A percentile compares a stretch with the other conserved stretches of the same genome.
Evolutionary conservation across 2,113 vertebrate species (phyloP).

Genomic region (Epinephelus moara): DNA sequence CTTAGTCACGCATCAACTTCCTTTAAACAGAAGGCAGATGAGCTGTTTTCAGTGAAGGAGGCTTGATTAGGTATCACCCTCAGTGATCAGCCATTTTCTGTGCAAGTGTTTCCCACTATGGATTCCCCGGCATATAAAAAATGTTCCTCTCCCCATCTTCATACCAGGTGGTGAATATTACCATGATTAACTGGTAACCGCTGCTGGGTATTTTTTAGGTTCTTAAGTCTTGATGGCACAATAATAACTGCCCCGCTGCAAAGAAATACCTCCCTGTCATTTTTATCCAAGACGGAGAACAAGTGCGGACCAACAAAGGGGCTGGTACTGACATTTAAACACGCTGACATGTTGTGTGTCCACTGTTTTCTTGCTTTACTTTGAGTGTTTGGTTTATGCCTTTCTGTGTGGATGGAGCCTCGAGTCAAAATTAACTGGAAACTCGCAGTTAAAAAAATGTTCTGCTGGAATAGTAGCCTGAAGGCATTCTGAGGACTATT

Average conservation of each 20-base stretch:
- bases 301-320: neutral
- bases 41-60: constrained; percentile 39
- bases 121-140: neutral
- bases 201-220: neutral
- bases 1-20: neutral
- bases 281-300: constrained; percentile 1
- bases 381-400: constrained; percentile 1
- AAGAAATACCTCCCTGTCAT: neutral
- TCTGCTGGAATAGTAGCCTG: constrained; percentile 27
- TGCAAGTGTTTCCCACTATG: constrained; percentile 10
- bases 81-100: constrained; percentile 26
- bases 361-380: neutral
- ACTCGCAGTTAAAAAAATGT: constrained; percentile 23
- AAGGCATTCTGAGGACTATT: constrained; percentile 38
- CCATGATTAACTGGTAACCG: neutral
- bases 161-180: neutral
- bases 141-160: neutral
- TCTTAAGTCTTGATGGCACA: neutral
- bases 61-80: constrained; percentile 27
- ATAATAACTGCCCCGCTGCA: neutral
- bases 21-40: constrained; percentile 28
- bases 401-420: neutral
- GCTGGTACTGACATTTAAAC: neutral
- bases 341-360: neutral
- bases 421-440: constrained; percentile 13